These are phyloP conservation scores for Perizoma flavofasciatum DNA, from an alignment of 2,888 invertebrate species.

Conservation along the genomic window DNA sequence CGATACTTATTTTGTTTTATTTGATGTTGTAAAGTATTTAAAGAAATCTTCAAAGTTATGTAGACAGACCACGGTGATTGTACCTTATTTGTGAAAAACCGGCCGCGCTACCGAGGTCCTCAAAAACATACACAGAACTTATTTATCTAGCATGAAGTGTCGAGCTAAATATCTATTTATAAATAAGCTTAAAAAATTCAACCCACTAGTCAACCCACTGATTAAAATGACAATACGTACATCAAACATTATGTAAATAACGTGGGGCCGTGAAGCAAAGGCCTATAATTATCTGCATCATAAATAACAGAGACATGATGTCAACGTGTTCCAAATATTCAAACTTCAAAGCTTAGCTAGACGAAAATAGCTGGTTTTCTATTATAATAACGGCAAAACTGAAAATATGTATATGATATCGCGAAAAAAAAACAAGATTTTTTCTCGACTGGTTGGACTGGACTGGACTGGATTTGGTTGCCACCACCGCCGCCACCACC, in stretches of 20 bases:
- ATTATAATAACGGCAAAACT: not conserved
- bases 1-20: slow-evolving; percentile 15
- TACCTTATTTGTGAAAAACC: no score
- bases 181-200: slow-evolving; percentile 19
- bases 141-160: slow-evolving; percentile 11
- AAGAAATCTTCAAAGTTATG: not conserved
- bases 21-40: slow-evolving; percentile 8
- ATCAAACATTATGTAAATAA: slow-evolving; percentile 24
- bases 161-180: not conserved
- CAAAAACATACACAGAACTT: no score
- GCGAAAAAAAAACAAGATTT: no score
- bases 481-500: no score
- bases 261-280: slow-evolving; percentile 13
- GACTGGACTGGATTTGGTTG: no score
- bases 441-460: no score
- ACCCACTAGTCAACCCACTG: slow-evolving; percentile 23
- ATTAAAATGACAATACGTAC: slow-evolving; percentile 21
- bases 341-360: slow-evolving; percentile 9
- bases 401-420: no score
- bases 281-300: slow-evolving; percentile 25
- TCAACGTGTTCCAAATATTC: slow-evolving; percentile 28
- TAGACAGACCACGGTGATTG: no score
- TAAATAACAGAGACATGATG: slow-evolving; percentile 28
- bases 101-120: no score
- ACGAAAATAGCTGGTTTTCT: slow-evolving; percentile 7